Conservation (phyloP, 1,140 invertebrate genomes). For the Drusus annulatus region DNA sequence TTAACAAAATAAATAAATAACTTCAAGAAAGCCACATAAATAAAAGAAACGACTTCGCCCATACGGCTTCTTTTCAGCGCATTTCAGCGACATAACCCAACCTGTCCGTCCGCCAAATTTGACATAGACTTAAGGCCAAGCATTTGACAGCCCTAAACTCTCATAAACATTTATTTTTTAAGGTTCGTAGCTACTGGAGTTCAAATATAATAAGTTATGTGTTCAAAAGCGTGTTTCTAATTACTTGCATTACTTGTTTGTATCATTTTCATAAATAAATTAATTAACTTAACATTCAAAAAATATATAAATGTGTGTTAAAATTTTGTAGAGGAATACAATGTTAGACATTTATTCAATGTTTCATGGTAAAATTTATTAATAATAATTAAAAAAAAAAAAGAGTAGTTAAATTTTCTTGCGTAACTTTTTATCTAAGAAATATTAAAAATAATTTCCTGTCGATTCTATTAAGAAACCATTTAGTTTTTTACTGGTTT, state of each 20-base stretch:
- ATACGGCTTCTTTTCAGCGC: conserved; percentile 38
- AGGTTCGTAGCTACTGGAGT: not conserved
- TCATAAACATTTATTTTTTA: conserved; percentile 21
- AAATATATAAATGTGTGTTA: not conserved
- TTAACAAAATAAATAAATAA: conserved; percentile 12
- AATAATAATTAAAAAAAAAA: too few species aligned
- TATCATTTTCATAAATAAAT: not conserved
- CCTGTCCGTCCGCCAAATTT: conserved; percentile 37
- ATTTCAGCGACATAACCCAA: conserved; percentile 30
- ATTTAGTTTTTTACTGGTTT: too few species aligned
- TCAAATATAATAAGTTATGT: not conserved
- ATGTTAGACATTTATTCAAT: not conserved
- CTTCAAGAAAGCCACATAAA: conserved; percentile 12
- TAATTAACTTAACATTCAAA: not conserved
- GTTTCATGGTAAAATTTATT: too few species aligned
- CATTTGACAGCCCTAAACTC: conserved; percentile 35
- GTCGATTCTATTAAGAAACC: too few species aligned
- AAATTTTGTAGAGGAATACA: not conserved
- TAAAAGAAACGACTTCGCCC: conserved; percentile 28
- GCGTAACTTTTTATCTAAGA: too few species aligned
- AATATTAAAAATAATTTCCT: too few species aligned
- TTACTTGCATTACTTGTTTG: too few species aligned
- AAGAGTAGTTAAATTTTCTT: too few species aligned
- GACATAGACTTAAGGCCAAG: too few species aligned
- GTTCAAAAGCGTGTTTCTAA: not conserved